phyloP scores from a whole-genome alignment of 2,113 vertebrate species.

The Ursus arctos region DNA sequence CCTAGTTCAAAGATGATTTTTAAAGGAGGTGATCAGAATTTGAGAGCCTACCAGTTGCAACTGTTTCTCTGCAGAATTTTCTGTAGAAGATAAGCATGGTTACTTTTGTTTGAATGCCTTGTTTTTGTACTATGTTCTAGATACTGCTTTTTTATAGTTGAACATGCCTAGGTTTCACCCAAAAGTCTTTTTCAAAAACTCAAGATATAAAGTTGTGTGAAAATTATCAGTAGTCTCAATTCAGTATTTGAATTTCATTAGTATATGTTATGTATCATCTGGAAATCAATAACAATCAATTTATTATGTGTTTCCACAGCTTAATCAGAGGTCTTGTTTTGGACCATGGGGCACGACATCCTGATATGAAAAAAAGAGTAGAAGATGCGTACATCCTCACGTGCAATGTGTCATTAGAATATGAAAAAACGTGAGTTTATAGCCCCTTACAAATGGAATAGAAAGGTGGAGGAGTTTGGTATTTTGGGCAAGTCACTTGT shows the following conservation, averaged over 20 bases:
- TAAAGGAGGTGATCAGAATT: not conserved
- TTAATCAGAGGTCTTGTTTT: conserved; percentile 96
- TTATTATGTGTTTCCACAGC: conserved; percentile 75
- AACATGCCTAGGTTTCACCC: not conserved
- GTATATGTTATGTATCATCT: not conserved
- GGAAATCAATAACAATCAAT: not conserved
- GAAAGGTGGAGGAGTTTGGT: not conserved
- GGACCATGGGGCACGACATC: conserved; percentile 98
- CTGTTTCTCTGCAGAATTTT: not conserved
- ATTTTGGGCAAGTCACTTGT: not conserved
- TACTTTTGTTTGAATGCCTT: not conserved
- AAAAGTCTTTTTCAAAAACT: not conserved
- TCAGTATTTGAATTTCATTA: not conserved
- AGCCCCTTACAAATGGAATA: not conserved
- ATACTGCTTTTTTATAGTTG: not conserved
- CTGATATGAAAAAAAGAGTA: conserved; percentile 99
- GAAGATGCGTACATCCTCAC: conserved; percentile 96
- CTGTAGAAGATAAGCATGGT: not conserved
- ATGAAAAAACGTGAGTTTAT: conserved; percentile 95
- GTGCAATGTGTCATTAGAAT: conserved; percentile 97
- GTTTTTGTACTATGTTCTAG: not conserved
- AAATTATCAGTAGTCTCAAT: not conserved
- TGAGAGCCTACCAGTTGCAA: not conserved
- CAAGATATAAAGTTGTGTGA: accelerated
- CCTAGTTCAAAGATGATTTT: not conserved